A percentile compares a stretch with the other conserved stretches of the same genome.
phyloP scores from a whole-genome alignment of 1,140 invertebrate genomes.

The Conopomorpha cramerella region DNA sequence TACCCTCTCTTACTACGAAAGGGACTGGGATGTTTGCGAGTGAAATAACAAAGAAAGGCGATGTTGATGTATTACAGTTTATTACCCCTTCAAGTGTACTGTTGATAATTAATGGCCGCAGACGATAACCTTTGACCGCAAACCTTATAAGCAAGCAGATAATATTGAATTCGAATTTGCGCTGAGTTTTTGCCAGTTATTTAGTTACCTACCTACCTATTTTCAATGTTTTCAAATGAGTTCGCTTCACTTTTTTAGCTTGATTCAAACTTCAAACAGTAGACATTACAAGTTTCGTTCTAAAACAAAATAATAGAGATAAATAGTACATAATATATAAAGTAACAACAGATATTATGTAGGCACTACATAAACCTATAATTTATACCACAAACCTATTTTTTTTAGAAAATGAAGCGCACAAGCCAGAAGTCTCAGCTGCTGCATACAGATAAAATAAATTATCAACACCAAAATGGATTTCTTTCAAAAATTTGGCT shows the following conservation, averaged over 20 bases:
- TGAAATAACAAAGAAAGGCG: too few relatives aligned
- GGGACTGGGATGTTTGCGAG: too few relatives aligned
- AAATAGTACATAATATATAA: neutral
- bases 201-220: neutral
- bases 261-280: neutral
- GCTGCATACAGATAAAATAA: too few relatives aligned
- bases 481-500: neutral
- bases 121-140: too few relatives aligned
- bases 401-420: too few relatives aligned
- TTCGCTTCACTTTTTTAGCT: neutral
- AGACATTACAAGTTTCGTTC: too few relatives aligned
- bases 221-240: neutral
- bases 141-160: neutral
- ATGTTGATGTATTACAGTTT: too few relatives aligned
- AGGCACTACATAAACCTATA: neutral
- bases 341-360: neutral
- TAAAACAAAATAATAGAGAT: neutral
- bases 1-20: too few relatives aligned
- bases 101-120: too few relatives aligned
- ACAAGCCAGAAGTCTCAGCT: too few relatives aligned
- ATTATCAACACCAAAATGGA: neutral
- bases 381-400: too few relatives aligned
- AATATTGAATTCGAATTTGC: neutral
- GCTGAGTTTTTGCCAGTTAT: neutral
- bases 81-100: too few relatives aligned